These are phyloP conservation scores for Rissa tridactyla DNA, from an alignment of 2,113 vertebrate species.

Conservation along the genomic window DNA sequence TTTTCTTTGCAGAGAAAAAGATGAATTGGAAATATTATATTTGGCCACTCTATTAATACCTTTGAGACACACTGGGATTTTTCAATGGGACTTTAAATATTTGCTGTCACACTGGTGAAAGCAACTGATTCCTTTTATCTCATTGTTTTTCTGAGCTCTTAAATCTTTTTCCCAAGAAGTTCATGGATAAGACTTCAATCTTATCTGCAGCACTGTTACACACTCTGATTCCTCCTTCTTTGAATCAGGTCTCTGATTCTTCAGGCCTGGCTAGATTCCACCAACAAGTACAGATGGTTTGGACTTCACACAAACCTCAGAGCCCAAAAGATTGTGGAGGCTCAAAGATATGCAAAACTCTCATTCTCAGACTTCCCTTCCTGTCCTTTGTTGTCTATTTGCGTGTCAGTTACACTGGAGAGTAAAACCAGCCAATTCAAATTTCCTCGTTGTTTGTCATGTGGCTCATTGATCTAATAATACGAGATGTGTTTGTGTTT, in stretches of 20 bases:
- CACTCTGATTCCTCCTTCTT: not conserved
- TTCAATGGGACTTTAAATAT: not conserved
- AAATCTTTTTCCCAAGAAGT: not conserved
- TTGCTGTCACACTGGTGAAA: not conserved
- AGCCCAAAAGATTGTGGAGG: not conserved
- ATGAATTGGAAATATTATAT: not conserved
- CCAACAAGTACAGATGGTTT: not conserved
- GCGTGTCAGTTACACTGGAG: rapidly evolving
- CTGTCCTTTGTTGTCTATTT: not conserved
- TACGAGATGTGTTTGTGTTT: not conserved
- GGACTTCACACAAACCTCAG: not conserved
- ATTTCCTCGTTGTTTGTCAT: not conserved
- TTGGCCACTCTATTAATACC: not conserved
- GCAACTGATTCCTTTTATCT: not conserved
- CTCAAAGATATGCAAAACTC: not conserved
- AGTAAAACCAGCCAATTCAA: not conserved
- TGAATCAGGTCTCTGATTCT: not conserved
- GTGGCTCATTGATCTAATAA: not conserved
- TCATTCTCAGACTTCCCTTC: not conserved
- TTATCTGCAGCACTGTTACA: not conserved
- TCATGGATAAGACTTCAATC: not conserved
- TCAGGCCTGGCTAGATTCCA: not conserved
- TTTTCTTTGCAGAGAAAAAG: not conserved
- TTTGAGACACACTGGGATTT: not conserved
- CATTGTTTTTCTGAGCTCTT: not conserved